Evolutionary conservation across 2,797 vertebrate genomes (phyloP).

Genomic region (Tenualosa ilisha): DNA sequence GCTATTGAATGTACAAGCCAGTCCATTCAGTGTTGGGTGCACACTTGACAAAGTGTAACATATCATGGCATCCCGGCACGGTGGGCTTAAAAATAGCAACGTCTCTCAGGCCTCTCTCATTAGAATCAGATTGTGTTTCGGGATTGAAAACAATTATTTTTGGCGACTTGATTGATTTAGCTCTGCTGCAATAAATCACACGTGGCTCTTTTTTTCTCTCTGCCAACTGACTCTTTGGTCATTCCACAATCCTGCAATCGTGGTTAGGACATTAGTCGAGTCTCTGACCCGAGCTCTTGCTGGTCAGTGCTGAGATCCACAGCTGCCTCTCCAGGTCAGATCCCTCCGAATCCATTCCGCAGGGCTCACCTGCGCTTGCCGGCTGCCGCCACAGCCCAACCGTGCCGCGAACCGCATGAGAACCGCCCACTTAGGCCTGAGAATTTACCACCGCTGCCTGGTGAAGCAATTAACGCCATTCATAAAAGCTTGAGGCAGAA

Average conservation of each 20-base stretch:
- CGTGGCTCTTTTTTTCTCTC: not conserved
- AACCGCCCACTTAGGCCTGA: slow-evolving; percentile 29
- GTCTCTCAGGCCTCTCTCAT: not conserved
- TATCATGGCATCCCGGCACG: not conserved
- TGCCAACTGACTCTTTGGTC: not conserved
- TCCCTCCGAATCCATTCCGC: not conserved
- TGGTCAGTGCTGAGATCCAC: not conserved
- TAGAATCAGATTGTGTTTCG: not conserved
- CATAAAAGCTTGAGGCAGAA: slow-evolving; percentile 3
- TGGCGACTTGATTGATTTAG: not conserved
- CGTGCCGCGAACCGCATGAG: not conserved
- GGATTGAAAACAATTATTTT: slow-evolving; percentile 6
- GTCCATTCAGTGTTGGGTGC: not conserved
- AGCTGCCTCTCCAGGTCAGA: not conserved
- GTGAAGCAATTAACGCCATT: slow-evolving; percentile 29
- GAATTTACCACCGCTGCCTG: slow-evolving; percentile 32
- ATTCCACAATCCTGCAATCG: not conserved
- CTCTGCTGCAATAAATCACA: not conserved
- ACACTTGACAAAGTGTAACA: not conserved
- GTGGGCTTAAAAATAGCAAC: not conserved
- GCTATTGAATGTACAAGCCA: slow-evolving; percentile 2
- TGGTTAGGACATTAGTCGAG: not conserved
- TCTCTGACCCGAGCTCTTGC: not conserved
- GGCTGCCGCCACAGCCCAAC: not conserved
- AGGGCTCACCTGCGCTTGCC: not conserved